Percentiles rank a stretch among this genome's conserved stretches.
phyloP scores from a whole-genome alignment of 2,888 invertebrate species.

The Copidosoma aretas region DNA sequence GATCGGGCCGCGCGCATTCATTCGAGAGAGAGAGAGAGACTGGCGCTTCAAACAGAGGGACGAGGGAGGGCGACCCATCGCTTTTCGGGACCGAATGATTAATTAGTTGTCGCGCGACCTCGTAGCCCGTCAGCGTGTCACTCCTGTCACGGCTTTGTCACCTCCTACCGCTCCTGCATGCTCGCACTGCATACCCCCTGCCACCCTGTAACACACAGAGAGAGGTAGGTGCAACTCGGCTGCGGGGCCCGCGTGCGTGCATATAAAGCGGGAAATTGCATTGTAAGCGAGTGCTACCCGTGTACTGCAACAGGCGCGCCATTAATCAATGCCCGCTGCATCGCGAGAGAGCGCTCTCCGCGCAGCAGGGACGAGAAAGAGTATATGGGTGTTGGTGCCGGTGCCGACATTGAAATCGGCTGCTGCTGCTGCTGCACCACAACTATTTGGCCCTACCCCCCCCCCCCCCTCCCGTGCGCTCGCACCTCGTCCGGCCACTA shows the following conservation, averaged over 20 bases:
- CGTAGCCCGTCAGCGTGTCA: constrained; percentile 60
- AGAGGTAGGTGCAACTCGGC: no score
- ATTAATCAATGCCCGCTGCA: constrained; percentile 49
- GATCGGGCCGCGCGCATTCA: no score
- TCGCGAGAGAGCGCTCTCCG: background rate
- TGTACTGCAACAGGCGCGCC: constrained; percentile 64
- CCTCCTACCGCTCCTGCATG: constrained; percentile 53
- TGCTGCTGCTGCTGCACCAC: constrained; percentile 2
- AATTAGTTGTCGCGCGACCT: constrained; percentile 60
- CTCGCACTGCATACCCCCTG: constrained; percentile 20
- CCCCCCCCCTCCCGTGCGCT: background rate
- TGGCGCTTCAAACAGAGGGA: no score
- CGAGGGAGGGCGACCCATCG: constrained; percentile 22
- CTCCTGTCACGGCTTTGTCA: constrained; percentile 62
- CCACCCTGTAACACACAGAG: constrained; percentile 15
- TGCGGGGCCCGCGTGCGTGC: constrained; percentile 22
- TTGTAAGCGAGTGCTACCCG: constrained; percentile 56
- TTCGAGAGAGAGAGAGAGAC: no score
- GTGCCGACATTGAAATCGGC: background rate
- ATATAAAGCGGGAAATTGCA: constrained; percentile 60
- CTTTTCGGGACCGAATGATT: constrained; percentile 54
- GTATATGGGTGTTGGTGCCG: background rate
- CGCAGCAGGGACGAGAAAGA: background rate
- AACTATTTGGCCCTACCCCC: constrained; percentile 17
- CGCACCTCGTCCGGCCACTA: constrained; percentile 1